These are phyloP conservation scores for Wasmannia auropunctata DNA, from an alignment of 1,140 invertebrate species.

Conservation along the genomic window DNA sequence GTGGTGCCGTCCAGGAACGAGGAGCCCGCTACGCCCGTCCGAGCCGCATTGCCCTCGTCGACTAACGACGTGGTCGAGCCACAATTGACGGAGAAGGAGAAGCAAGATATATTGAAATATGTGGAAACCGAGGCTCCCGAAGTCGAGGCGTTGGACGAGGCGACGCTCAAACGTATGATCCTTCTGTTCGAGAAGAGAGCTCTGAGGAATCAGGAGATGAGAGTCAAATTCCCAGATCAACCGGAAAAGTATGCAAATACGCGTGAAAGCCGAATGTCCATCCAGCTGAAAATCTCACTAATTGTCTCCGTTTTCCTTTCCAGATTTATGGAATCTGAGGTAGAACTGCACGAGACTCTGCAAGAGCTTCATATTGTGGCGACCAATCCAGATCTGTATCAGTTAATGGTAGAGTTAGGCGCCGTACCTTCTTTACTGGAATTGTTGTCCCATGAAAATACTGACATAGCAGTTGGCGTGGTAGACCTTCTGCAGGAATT, in stretches of 20 bases:
- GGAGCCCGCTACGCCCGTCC: constrained; percentile 85
- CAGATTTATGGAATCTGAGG: constrained; percentile 99
- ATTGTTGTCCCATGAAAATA: constrained; percentile 98
- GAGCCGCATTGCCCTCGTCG: constrained; percentile 82
- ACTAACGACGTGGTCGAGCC: constrained; percentile 87
- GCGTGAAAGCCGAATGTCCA: background rate
- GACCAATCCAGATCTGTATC: constrained; percentile 98
- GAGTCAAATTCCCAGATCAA: constrained; percentile 99
- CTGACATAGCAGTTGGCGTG: constrained; percentile 94
- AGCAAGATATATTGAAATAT: constrained; percentile 92
- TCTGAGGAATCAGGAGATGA: constrained; percentile 98
- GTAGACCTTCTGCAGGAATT: constrained; percentile 95
- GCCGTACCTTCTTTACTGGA: constrained; percentile 96
- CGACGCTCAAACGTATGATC: constrained; percentile 94
- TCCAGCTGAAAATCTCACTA: background rate
- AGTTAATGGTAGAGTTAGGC: constrained; percentile 94
- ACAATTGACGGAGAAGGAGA: constrained; percentile 90
- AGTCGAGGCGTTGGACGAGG: constrained; percentile 94
- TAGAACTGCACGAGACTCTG: constrained; percentile 96
- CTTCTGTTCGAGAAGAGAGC: constrained; percentile 97
- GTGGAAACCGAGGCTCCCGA: constrained; percentile 93
- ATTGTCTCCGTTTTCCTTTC: constrained; percentile 54
- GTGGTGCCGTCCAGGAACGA: constrained; percentile 84
- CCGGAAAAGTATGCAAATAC: constrained; percentile 94
- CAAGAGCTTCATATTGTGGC: constrained; percentile 97